Conservation (phyloP, 2,113 vertebrate species). For the Pomatorhinus ruficollis region DNA sequence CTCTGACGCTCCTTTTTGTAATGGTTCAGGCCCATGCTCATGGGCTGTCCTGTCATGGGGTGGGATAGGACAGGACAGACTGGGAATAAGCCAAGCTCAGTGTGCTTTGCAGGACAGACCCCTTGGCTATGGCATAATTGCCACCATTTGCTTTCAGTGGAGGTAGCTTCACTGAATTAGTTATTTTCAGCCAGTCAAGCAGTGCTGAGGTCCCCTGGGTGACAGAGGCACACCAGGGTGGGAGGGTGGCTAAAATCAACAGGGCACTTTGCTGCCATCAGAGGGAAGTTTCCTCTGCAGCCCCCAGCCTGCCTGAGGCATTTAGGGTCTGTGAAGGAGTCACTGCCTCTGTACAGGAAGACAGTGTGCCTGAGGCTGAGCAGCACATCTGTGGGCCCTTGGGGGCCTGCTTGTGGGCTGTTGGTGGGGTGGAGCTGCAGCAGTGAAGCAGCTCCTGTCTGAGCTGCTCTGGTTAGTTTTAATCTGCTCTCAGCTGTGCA, state of each 20-base stretch:
- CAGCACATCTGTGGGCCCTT: neutral
- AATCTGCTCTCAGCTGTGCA: neutral
- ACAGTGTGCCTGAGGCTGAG: neutral
- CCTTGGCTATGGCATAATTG: accelerated
- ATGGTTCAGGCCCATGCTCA: accelerated
- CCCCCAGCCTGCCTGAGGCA: neutral
- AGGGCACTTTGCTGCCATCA: neutral
- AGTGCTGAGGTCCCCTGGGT: neutral
- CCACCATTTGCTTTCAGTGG: neutral
- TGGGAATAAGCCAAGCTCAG: neutral
- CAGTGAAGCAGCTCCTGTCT: neutral
- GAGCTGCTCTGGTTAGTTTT: neutral
- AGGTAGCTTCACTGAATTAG: neutral
- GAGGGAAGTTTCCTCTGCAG: neutral
- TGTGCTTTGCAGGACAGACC: neutral
- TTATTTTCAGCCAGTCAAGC: neutral
- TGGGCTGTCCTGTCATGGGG: neutral
- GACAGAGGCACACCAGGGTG: accelerated
- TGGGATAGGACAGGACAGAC: neutral
- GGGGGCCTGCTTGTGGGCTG: neutral
- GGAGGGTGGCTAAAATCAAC: neutral
- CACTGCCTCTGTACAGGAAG: neutral
- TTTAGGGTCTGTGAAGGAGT: neutral
- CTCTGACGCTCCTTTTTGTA: neutral
- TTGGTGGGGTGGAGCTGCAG: neutral